Percentiles rank a stretch among this genome's conserved stretches.
These are phyloP conservation scores for Spialia ferax DNA, from an alignment of 2,888 invertebrate species.

Conservation along the genomic window DNA sequence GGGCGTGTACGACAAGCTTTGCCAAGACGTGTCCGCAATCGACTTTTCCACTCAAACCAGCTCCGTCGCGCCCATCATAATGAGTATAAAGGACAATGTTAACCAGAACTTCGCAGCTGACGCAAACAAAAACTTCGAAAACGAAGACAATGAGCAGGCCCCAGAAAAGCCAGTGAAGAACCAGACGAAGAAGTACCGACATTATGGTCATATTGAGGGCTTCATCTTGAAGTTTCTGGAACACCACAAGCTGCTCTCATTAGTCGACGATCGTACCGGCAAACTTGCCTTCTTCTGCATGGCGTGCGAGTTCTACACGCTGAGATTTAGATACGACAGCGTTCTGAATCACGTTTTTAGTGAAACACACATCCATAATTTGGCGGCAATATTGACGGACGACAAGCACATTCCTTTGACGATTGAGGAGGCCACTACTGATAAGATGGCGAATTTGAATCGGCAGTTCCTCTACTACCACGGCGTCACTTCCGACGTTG, in stretches of 20 bases:
- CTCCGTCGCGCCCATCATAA: conserved; percentile 79
- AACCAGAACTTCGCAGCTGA: conserved; percentile 79
- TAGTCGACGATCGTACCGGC: conserved; percentile 79
- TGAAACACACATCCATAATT: conserved; percentile 73
- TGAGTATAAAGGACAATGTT: conserved; percentile 82
- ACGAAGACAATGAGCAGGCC: conserved; percentile 71
- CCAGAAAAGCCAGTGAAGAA: conserved; percentile 70
- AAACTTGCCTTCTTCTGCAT: conserved; percentile 81
- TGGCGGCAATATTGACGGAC: conserved; percentile 72
- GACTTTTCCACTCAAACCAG: conserved; percentile 74
- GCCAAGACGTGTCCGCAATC: conserved; percentile 61
- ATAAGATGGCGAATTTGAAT: conserved; percentile 74
- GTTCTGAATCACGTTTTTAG: conserved; percentile 80
- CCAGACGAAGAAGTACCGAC: conserved; percentile 75
- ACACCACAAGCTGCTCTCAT: conserved; percentile 72
- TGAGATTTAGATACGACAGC: conserved; percentile 79
- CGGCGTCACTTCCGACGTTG: conserved; percentile 56
- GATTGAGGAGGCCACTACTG: conserved; percentile 62
- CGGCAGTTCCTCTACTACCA: conserved; percentile 69
- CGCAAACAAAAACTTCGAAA: conserved; percentile 76
- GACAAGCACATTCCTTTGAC: conserved; percentile 72
- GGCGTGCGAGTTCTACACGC: conserved; percentile 79
- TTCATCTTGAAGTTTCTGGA: conserved; percentile 68
- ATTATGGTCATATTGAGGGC: conserved; percentile 78
- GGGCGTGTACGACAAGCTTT: conserved; percentile 69